phyloP scores from a whole-genome alignment of 1,140 invertebrate genomes.

The Maniola jurtina region DNA sequence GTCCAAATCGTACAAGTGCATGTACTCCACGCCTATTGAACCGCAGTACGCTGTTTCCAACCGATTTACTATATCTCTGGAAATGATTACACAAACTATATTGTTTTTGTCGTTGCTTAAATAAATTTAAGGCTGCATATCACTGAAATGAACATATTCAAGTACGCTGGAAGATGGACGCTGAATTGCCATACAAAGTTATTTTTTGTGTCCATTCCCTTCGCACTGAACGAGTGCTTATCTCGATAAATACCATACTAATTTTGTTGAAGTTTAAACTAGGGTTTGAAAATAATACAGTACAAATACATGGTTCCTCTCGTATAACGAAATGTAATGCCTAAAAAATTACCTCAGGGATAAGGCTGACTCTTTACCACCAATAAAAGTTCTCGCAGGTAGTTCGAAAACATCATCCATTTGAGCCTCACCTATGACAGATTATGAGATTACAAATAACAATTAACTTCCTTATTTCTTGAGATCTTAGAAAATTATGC shows the following conservation, averaged over 20 bases:
- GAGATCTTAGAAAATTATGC: too few relatives aligned
- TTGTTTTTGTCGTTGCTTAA: too few relatives aligned
- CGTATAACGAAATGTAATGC: too few relatives aligned
- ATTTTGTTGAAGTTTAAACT: too few relatives aligned
- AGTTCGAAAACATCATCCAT: constrained; percentile 97
- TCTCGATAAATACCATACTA: too few relatives aligned
- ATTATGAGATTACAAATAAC: not conserved
- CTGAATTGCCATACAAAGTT: too few relatives aligned
- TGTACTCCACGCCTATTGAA: constrained; percentile 91
- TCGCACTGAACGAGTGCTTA: too few relatives aligned
- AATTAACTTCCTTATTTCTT: not conserved
- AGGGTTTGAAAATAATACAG: too few relatives aligned
- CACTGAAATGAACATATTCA: not conserved
- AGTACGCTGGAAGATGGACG: not conserved
- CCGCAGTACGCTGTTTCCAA: constrained; percentile 86
- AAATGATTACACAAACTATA: not conserved
- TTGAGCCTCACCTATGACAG: constrained; percentile 90
- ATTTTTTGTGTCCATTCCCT: too few relatives aligned
- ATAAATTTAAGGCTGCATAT: too few relatives aligned
- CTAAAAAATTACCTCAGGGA: constrained; percentile 82
- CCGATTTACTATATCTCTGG: constrained; percentile 87
- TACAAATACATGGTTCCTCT: too few relatives aligned
- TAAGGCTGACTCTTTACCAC: constrained; percentile 88
- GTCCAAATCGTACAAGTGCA: constrained; percentile 90
- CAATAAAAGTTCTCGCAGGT: constrained; percentile 97